phyloP scores from a whole-genome alignment of 1,140 invertebrate species.

The Zaprionus africanus region DNA sequence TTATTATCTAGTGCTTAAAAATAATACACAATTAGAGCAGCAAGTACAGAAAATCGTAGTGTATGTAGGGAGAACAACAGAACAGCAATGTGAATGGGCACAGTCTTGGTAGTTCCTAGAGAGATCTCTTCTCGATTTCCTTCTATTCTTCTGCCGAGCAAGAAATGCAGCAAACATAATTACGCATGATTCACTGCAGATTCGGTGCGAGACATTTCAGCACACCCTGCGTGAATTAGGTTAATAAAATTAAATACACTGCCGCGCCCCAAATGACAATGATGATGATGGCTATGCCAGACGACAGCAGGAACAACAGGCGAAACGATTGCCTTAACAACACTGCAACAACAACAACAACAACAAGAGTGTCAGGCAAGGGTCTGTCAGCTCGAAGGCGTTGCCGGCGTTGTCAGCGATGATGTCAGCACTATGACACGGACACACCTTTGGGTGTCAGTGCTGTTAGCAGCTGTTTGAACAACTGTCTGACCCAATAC shows the following conservation, averaged over 20 bases:
- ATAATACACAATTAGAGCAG: slow-evolving; percentile 74
- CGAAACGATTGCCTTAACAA: no score
- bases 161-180: no score
- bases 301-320: slow-evolving; percentile 22
- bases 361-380: slow-evolving; percentile 14
- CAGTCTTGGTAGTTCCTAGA: not conserved
- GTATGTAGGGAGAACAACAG: not conserved
- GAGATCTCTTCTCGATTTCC: not conserved
- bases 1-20: slow-evolving; percentile 31
- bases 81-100: not conserved
- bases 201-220: slow-evolving; percentile 40
- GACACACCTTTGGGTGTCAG: slow-evolving; percentile 74
- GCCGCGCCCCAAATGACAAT: slow-evolving; percentile 62
- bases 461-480: slow-evolving; percentile 70
- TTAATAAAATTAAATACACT: slow-evolving; percentile 80
- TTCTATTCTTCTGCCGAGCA: not conserved
- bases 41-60: slow-evolving; percentile 50
- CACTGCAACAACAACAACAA: slow-evolving; percentile 13
- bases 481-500: slow-evolving; percentile 49
- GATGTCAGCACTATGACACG: slow-evolving; percentile 66
- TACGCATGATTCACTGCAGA: slow-evolving; percentile 16
- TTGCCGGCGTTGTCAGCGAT: slow-evolving; percentile 61
- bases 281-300: slow-evolving; percentile 24
- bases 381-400: slow-evolving; percentile 62
- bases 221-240: slow-evolving; percentile 60